Evolutionary conservation across 2,797 vertebrate species (phyloP), one percentile per base, ranked within the genome.

Genomic region (Hylomyscus alleni): DNA sequence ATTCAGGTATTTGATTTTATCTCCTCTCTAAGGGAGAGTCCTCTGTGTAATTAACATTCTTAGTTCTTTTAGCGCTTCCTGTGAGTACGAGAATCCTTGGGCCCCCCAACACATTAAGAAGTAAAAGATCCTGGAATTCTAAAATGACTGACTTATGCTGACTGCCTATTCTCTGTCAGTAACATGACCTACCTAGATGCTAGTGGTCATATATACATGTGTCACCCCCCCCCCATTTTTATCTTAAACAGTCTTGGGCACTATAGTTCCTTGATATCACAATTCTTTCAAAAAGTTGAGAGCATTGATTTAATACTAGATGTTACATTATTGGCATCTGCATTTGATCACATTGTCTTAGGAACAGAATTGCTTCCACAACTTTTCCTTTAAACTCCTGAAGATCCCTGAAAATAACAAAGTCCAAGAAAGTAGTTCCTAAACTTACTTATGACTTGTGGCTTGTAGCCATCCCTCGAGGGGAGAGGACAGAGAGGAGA

Each of bases 361-460:
- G 54, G 58, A 91, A 81, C 14, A 26, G 60, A n/a, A 76, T 87
- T 80, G 93, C 67, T 86, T 90, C 5, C 5, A 29, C 12, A 29
- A 3, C 0, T 7, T 58, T 20, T 9, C 5, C 22, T 93, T 92
- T n/a, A 47, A 85, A 29, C 4, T 54, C 7, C 78, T 88, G 93
- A 87, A 94, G 76, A 54, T 7, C 44, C 82, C 60, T 69, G 0
- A 12, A 78, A 62, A 11, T 31, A 60, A 20, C 4, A 78, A 93
- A 93, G 20, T 69, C 89, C 4, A 44, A 37, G 4, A n/a, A 96
- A 90, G 9, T 77, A 80, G 80, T 65, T 93, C 26, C 24, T 90
- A 26, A 95, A 52, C 5, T 6, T 52, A 54, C 10, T 3, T 65
- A 24, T 52, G 3, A 13, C 0, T 26, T 44, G 85, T 52, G 40